These are phyloP conservation scores for Percina caprodes DNA, from an alignment of 2,113 vertebrate species.

Conservation along the genomic window DNA sequence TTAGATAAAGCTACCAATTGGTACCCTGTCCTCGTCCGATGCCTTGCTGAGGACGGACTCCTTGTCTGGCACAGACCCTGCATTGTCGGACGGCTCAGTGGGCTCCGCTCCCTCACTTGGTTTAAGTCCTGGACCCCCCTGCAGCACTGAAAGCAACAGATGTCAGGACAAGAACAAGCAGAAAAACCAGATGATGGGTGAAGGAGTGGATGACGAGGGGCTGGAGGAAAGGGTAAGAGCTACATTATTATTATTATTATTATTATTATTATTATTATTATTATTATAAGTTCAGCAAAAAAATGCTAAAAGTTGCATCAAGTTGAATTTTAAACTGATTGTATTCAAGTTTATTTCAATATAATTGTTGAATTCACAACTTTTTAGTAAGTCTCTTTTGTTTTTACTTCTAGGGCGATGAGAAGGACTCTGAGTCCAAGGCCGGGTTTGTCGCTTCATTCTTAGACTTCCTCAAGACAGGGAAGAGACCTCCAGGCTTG, in stretches of 20 bases:
- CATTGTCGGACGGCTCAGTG: constrained; percentile 85
- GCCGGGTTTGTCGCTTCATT: constrained; percentile 95
- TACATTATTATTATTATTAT: background rate
- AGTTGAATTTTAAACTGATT: constrained; percentile 2
- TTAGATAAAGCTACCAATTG: constrained; percentile 85
- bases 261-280: background rate
- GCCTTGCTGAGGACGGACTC: constrained; percentile 85
- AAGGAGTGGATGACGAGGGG: constrained; percentile 73
- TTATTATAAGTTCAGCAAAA: constrained; percentile 11
- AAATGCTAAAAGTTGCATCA: background rate
- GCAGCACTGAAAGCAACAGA: constrained; percentile 85
- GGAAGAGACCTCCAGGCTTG: constrained; percentile 88
- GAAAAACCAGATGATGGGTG: constrained; percentile 87
- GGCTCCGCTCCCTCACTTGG: constrained; percentile 85
- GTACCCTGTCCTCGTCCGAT: constrained; percentile 83
- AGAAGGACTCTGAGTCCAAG: constrained; percentile 92
- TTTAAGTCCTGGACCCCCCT: constrained; percentile 84
- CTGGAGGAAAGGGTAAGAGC: constrained; percentile 75
- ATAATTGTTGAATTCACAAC: background rate
- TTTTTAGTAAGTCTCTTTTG: background rate
- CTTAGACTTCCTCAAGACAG: constrained; percentile 93
- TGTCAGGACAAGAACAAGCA: constrained; percentile 90
- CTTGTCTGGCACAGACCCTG: constrained; percentile 84
- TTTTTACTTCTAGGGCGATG: constrained; percentile 84
- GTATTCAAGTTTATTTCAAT: background rate